Conservation (phyloP, 2,888 invertebrate genomes). For the Anorthoa munda region DNA sequence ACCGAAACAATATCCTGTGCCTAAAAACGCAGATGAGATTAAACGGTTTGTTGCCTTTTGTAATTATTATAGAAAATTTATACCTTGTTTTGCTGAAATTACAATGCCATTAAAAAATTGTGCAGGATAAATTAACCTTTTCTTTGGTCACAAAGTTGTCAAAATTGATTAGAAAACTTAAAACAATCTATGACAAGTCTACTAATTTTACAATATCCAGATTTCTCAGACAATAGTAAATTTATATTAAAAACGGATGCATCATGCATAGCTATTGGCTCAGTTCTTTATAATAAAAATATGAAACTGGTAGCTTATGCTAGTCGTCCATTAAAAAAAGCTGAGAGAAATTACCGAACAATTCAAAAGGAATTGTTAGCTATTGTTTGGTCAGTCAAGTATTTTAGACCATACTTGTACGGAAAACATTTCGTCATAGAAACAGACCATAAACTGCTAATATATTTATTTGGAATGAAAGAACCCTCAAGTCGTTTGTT, state of each 20-base stretch:
- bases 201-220: neutral
- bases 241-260: conserved; percentile 2
- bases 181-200: neutral
- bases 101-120: too few relatives aligned
- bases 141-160: neutral
- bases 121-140: too few relatives aligned
- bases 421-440: neutral
- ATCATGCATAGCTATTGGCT: neutral
- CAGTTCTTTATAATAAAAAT: neutral
- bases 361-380: conserved; percentile 12
- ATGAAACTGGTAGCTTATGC: neutral
- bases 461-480: conserved; percentile 10
- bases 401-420: conserved; percentile 6
- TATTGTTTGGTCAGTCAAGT: neutral
- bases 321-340: neutral
- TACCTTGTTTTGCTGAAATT: too few relatives aligned
- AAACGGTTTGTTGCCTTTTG: too few relatives aligned
- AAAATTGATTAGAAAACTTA: neutral
- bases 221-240: neutral
- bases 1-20: too few relatives aligned
- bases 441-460: conserved; percentile 7
- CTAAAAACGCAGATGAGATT: too few relatives aligned
- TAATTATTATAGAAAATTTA: too few relatives aligned
- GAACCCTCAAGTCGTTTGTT: conserved; percentile 11
- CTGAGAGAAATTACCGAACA: conserved; percentile 3